Evolutionary conservation across 2,797 vertebrate genomes (phyloP).

Genomic region (Rhinella marina): DNA sequence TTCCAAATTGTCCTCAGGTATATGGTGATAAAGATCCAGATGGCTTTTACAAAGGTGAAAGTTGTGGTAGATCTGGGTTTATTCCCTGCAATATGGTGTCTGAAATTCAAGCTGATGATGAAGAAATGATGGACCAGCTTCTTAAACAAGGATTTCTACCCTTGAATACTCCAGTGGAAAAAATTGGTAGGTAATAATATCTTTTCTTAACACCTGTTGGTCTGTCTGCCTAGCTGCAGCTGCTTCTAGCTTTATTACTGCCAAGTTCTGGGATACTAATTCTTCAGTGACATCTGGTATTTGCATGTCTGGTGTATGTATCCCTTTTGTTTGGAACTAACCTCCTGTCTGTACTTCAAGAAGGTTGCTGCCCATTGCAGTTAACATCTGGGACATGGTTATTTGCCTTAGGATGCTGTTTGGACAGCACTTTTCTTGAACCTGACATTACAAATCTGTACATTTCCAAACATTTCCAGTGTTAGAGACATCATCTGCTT

Average conservation of each 20-base stretch:
- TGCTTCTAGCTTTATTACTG: neutral
- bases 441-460: conserved; percentile 5
- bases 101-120: conserved; percentile 94
- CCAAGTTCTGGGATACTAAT: conserved; percentile 29
- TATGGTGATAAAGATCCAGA: conserved; percentile 95
- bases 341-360: conserved; percentile 2
- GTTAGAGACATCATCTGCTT: conserved; percentile 20
- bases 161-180: conserved; percentile 93
- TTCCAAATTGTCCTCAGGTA: conserved; percentile 75
- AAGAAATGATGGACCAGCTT: conserved; percentile 95
- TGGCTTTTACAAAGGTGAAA: conserved; percentile 94
- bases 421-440: conserved; percentile 26
- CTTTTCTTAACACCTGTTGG: neutral
- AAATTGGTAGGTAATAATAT: conserved; percentile 78
- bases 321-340: conserved; percentile 50
- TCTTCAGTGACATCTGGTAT: neutral
- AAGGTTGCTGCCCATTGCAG: neutral
- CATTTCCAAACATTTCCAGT: conserved; percentile 40
- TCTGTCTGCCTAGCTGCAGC: neutral
- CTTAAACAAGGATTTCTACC: conserved; percentile 96
- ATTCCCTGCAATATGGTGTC: conserved; percentile 99
- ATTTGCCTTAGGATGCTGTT: neutral
- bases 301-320: conserved; percentile 24
- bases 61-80: conserved; percentile 86
- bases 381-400: neutral